phyloP scores from a whole-genome alignment of 2,797 vertebrate genomes.

The Fratercula arctica region DNA sequence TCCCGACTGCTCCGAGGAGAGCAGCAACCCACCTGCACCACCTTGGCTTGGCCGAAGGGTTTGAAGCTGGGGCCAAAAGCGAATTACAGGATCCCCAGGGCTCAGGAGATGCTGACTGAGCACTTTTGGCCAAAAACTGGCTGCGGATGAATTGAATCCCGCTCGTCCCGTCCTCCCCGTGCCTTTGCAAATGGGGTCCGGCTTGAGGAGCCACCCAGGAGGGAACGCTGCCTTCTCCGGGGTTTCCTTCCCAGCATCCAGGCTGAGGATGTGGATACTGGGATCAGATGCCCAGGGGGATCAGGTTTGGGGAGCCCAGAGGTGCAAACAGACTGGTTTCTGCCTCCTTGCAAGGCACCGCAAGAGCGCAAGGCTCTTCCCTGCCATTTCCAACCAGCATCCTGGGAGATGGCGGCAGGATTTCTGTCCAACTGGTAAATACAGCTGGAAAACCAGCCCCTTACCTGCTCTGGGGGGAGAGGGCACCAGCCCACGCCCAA shows the following conservation, averaged over 20 bases:
- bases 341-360: background rate
- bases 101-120: background rate
- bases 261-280: background rate
- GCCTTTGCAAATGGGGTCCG: background rate
- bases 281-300: background rate
- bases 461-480: background rate
- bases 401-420: background rate
- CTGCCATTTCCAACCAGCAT: background rate
- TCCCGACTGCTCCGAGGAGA: background rate
- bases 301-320: background rate
- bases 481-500: background rate
- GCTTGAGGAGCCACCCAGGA: background rate
- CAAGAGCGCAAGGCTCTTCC: background rate
- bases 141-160: background rate
- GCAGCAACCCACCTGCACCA: background rate
- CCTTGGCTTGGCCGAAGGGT: background rate
- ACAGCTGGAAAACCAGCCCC: background rate
- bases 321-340: background rate
- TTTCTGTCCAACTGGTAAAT: background rate
- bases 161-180: background rate
- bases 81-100: background rate
- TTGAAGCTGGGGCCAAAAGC: background rate
- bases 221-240: accelerated
- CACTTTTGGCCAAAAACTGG: background rate
- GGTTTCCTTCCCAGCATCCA: background rate